phyloP scores from a whole-genome alignment of 2,888 invertebrate genomes.

The Nomada fucata region DNA sequence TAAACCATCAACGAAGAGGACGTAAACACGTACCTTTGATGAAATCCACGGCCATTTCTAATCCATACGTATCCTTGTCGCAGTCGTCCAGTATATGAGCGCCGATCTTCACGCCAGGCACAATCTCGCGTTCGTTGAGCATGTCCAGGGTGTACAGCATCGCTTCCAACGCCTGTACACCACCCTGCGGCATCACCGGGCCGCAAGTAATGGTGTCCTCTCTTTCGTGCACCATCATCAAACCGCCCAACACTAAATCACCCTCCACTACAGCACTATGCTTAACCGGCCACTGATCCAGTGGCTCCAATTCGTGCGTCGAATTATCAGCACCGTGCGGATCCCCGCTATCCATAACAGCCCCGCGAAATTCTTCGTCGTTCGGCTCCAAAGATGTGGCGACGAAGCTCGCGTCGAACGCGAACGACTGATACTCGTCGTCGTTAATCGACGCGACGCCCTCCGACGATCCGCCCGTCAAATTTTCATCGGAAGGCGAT shows the following conservation, averaged over 20 bases:
- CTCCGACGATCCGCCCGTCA: not conserved
- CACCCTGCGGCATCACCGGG: slow-evolving; percentile 95
- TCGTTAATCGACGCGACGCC: not conserved
- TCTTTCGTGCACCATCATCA: slow-evolving; percentile 97
- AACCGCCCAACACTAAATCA: slow-evolving; percentile 92
- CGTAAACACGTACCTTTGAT: slow-evolving; percentile 90
- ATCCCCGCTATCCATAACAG: slow-evolving; percentile 34
- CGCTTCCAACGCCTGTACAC: slow-evolving; percentile 93
- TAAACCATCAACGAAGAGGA: not conserved
- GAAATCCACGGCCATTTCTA: slow-evolving; percentile 96
- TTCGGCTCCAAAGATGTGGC: not conserved
- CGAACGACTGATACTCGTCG: not conserved
- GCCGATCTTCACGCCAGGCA: slow-evolving; percentile 91
- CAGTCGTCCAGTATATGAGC: slow-evolving; percentile 96
- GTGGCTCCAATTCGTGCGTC: slow-evolving; percentile 76
- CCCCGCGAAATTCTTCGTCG: slow-evolving; percentile 2
- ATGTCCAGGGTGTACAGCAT: slow-evolving; percentile 95
- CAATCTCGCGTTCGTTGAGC: slow-evolving; percentile 86
- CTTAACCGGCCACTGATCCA: slow-evolving; percentile 89
- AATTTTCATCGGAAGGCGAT: not conserved
- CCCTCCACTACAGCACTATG: slow-evolving; percentile 93
- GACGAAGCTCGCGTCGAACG: not conserved
- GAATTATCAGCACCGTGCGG: slow-evolving; percentile 64
- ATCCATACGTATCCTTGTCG: slow-evolving; percentile 95
- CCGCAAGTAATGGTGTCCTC: slow-evolving; percentile 93